Percentiles rank a stretch among this genome's conserved stretches.
phyloP scores from a whole-genome alignment of 2,888 invertebrate species.

The Drosophila diplacantha region DNA sequence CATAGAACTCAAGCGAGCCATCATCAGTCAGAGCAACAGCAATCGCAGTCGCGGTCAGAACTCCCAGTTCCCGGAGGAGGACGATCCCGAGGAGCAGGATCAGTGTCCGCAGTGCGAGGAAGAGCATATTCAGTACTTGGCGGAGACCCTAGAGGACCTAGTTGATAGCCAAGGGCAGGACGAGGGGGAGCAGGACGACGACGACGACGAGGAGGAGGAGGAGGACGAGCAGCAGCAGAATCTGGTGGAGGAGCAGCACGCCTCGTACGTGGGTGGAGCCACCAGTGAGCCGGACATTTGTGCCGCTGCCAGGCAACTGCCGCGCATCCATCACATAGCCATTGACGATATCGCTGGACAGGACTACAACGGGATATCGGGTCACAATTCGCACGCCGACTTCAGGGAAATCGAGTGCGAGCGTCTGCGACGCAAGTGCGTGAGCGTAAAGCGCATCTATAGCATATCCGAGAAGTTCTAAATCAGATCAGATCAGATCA shows the following conservation, averaged over 20 bases:
- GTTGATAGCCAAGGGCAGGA: constrained; percentile 20
- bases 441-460: constrained; percentile 77
- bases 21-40: constrained; percentile 56
- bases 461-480: constrained; percentile 77
- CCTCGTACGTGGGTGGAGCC: constrained; percentile 47
- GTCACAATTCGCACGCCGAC: constrained; percentile 71
- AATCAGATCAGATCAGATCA: constrained; percentile 28
- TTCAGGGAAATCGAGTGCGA: constrained; percentile 77
- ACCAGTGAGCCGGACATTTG: constrained; percentile 64
- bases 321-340: constrained; percentile 61
- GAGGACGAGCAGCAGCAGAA: constrained; percentile 1
- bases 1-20: constrained; percentile 73
- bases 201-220: constrained; percentile 1
- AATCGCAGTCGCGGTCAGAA: constrained; percentile 18
- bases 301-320: constrained; percentile 38
- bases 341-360: constrained; percentile 59
- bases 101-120: constrained; percentile 58
- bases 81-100: constrained; percentile 23
- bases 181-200: not conserved
- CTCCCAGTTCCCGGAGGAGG: constrained; percentile 21
- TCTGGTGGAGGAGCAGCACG: constrained; percentile 22
- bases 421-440: constrained; percentile 75
- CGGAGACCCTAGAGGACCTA: constrained; percentile 12
- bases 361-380: constrained; percentile 39
- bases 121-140: constrained; percentile 37